Conservation (phyloP, 92 coral and sea anemone genomes). For the Siderastrea radians region DNA sequence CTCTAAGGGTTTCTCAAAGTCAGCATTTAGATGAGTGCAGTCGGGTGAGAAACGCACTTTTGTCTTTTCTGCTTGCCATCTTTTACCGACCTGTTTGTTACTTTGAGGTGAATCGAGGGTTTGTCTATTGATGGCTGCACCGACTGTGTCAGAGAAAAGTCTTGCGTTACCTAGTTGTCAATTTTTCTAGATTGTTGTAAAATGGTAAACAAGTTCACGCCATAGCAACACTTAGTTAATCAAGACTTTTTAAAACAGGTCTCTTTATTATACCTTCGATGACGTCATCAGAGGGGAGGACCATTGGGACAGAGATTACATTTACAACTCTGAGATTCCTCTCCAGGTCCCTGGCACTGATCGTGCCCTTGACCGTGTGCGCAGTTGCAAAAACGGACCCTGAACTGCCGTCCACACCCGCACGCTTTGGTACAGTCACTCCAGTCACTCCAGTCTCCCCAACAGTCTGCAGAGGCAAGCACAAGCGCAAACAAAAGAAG, state of each 20-base stretch:
- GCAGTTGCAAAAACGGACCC: conserved; percentile 74
- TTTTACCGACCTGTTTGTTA: too few species aligned
- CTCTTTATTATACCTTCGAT: conserved; percentile 14
- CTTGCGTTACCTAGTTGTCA: too few species aligned
- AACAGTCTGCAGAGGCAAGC: conserved; percentile 60
- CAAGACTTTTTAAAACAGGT: background rate
- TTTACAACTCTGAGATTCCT: conserved; percentile 69
- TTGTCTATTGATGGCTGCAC: too few species aligned
- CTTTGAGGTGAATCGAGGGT: too few species aligned
- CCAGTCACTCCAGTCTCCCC: conserved; percentile 68
- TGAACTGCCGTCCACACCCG: conserved; percentile 64
- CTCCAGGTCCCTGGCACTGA: conserved; percentile 58
- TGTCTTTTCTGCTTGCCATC: too few species aligned
- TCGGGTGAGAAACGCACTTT: too few species aligned
- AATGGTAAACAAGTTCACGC: too few species aligned
- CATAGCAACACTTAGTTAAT: background rate
- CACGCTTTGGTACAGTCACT: conserved; percentile 64
- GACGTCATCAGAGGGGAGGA: conserved; percentile 48
- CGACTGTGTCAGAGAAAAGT: too few species aligned
- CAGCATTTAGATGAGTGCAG: too few species aligned
- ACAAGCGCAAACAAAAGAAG: background rate
- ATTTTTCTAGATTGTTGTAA: too few species aligned
- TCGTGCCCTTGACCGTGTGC: conserved; percentile 58
- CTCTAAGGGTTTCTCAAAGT: too few species aligned
- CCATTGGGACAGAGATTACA: conserved; percentile 68